Percentiles rank a stretch among this genome's conserved stretches.
Evolutionary conservation across 2,113 vertebrate species (phyloP).

Genomic region (Eolophus roseicapilla): DNA sequence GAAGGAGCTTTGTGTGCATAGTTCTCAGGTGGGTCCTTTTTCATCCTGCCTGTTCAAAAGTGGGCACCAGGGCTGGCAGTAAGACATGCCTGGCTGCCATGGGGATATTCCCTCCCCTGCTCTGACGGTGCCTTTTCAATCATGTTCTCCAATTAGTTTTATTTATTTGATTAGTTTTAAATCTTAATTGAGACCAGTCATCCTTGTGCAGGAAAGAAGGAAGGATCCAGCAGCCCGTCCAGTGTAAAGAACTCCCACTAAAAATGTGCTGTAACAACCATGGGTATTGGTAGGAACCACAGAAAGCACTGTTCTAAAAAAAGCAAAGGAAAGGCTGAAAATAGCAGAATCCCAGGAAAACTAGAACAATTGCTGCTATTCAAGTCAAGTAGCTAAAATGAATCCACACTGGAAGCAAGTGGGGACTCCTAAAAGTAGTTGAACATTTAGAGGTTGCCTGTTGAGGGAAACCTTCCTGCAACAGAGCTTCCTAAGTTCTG

Average conservation of each 20-base stretch:
- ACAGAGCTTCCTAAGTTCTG: background rate
- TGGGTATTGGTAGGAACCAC: background rate
- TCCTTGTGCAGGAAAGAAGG: background rate
- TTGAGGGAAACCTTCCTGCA: background rate
- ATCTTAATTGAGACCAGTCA: background rate
- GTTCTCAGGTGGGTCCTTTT: background rate
- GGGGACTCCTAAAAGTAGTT: background rate
- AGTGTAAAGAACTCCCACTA: background rate
- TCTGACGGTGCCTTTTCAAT: background rate
- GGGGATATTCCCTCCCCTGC: background rate
- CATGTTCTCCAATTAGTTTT: background rate
- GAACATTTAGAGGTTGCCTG: background rate
- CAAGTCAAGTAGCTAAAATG: background rate
- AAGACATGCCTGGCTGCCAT: background rate
- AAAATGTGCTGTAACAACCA: background rate
- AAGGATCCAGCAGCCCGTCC: background rate
- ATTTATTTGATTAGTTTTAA: background rate
- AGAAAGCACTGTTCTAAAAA: background rate
- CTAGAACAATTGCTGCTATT: background rate
- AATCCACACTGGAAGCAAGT: background rate
- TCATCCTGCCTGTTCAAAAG: background rate
- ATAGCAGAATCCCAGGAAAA: slow-evolving; percentile 18
- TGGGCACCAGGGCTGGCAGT: background rate
- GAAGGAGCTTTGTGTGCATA: background rate
- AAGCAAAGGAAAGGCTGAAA: slow-evolving; percentile 13